These are phyloP conservation scores for Urophycis tenuis DNA, from an alignment of 2,797 vertebrate species.

Conservation along the genomic window DNA sequence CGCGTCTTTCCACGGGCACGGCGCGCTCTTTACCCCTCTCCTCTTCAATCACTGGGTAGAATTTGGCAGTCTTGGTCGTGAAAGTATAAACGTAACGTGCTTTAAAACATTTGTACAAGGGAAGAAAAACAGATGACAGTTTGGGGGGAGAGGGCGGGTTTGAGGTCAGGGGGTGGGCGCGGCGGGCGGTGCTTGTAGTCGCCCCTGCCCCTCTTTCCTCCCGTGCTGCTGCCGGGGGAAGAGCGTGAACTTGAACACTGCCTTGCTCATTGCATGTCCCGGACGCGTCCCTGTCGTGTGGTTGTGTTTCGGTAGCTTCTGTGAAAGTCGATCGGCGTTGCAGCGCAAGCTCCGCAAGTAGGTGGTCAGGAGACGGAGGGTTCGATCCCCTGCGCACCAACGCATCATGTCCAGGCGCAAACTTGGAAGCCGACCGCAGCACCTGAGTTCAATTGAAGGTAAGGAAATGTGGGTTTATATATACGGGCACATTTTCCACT, in stretches of 20 bases:
- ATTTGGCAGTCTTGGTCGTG: background rate
- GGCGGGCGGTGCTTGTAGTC: slow-evolving; percentile 59
- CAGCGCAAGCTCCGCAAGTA: slow-evolving; percentile 3
- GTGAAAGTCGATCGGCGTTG: background rate
- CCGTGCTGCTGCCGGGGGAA: slow-evolving; percentile 52
- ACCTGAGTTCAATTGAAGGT: slow-evolving; percentile 77
- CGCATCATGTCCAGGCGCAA: slow-evolving; percentile 77
- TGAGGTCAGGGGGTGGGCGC: slow-evolving; percentile 39
- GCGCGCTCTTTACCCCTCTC: background rate
- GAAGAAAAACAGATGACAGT: background rate
- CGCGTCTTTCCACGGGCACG: background rate
- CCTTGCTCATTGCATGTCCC: slow-evolving; percentile 49
- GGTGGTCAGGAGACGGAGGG: background rate
- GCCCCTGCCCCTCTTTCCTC: slow-evolving; percentile 57
- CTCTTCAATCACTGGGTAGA: background rate
- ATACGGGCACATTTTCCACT: too few relatives aligned
- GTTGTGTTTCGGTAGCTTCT: background rate
- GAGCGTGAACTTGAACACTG: slow-evolving; percentile 75
- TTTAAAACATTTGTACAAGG: background rate
- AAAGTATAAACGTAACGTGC: background rate
- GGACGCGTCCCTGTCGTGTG: slow-evolving; percentile 15
- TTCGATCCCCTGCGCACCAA: background rate
- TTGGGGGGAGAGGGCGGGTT: background rate
- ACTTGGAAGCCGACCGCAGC: slow-evolving; percentile 78
- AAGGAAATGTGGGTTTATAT: slow-evolving; percentile 24